Conservation (phyloP, 2,113 vertebrate genomes). For the Oxyura jamaicensis region DNA sequence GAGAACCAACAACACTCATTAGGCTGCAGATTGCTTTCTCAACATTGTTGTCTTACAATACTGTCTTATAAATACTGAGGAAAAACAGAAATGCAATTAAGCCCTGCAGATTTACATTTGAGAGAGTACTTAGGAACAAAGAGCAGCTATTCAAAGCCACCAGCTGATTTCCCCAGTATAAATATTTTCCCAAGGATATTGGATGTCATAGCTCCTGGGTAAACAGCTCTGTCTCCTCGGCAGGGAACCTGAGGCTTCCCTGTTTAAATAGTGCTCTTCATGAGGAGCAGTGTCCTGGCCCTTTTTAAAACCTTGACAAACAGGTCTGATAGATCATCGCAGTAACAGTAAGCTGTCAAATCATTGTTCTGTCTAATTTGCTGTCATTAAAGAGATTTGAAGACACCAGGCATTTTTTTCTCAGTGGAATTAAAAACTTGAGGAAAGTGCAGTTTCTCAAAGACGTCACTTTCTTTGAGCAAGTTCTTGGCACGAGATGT, state of each 20-base stretch:
- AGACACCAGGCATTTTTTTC: background rate
- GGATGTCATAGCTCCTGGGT: background rate
- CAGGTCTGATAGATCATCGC: background rate
- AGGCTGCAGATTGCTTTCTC: background rate
- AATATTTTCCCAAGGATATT: background rate
- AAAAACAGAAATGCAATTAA: background rate
- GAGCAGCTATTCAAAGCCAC: background rate
- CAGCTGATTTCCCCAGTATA: background rate
- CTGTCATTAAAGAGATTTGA: background rate
- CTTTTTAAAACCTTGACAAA: background rate
- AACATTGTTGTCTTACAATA: background rate
- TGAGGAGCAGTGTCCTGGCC: background rate
- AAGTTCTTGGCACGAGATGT: rapidly evolving
- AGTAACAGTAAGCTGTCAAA: background rate
- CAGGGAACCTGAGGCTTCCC: background rate
- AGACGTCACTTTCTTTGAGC: background rate
- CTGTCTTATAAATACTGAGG: background rate
- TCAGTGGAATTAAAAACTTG: background rate
- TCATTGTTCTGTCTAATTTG: background rate
- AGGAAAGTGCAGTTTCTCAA: background rate
- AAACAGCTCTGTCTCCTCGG: background rate
- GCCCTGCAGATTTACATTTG: background rate
- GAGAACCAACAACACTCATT: background rate
- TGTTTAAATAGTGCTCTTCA: background rate
- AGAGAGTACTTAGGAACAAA: background rate